These are phyloP conservation scores for Tetragonula carbonaria DNA, from an alignment of 2,888 invertebrate genomes.

Conservation along the genomic window DNA sequence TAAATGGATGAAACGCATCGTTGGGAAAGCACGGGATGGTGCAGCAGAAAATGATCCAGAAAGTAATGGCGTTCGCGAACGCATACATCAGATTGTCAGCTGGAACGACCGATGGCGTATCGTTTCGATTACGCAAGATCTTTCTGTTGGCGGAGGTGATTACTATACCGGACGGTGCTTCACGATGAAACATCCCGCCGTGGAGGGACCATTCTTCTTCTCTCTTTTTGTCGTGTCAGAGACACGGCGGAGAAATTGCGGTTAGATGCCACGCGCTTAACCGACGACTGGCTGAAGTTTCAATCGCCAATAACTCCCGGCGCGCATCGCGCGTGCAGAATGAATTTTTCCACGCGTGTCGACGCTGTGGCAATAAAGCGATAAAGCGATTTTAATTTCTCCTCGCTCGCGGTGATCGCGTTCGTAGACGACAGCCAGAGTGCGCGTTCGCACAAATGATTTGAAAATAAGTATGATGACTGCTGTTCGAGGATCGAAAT, in stretches of 20 bases:
- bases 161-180: conserved; percentile 14
- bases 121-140: conserved; percentile 24
- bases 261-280: conserved; percentile 31
- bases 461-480: neutral
- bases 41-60: conserved; percentile 31
- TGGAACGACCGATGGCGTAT: conserved; percentile 40
- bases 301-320: conserved; percentile 41
- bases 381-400: conserved; percentile 34
- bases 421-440: neutral
- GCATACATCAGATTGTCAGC: conserved; percentile 38
- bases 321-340: conserved; percentile 18
- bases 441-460: neutral
- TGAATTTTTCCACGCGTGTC: conserved; percentile 39
- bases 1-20: conserved; percentile 11
- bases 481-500: neutral
- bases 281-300: conserved; percentile 35
- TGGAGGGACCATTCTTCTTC: conserved; percentile 34
- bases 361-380: neutral
- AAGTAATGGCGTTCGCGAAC: conserved; percentile 22
- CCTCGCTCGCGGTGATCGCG: neutral
- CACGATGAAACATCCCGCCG: conserved; percentile 29
- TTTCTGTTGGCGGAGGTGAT: conserved; percentile 39
- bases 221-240: conserved; percentile 27
- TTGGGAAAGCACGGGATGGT: conserved; percentile 1
- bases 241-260: conserved; percentile 25